Conservation (phyloP, 2,113 vertebrate species). For the Oxyruncus cristatus region DNA sequence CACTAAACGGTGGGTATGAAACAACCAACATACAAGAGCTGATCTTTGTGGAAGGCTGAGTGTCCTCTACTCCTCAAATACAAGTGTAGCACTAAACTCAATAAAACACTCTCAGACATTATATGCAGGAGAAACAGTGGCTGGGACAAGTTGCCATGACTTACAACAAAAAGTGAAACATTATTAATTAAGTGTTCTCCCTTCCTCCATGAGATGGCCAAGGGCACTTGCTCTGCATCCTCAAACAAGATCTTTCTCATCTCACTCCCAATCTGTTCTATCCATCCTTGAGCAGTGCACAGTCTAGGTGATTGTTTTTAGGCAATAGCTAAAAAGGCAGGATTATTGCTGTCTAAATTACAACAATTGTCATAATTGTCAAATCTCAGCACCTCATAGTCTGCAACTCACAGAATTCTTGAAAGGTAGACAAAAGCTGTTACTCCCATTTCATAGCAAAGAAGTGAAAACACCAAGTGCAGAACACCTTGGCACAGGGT, state of each 20-base stretch:
- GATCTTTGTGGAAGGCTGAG: not conserved
- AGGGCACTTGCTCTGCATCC: not conserved
- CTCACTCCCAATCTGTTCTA: not conserved
- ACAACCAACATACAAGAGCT: not conserved
- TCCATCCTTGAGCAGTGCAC: not conserved
- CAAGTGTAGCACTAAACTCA: not conserved
- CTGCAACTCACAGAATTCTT: not conserved
- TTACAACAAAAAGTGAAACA: not conserved
- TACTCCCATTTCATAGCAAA: not conserved
- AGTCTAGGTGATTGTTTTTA: not conserved
- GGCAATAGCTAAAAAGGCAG: not conserved
- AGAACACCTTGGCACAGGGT: not conserved
- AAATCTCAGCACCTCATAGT: not conserved
- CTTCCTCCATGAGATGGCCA: not conserved
- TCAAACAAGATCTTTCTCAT: not conserved
- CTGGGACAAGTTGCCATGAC: not conserved
- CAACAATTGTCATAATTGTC: not conserved
- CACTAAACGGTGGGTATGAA: not conserved
- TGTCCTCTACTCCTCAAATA: not conserved
- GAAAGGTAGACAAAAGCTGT: not conserved
- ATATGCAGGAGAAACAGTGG: not conserved
- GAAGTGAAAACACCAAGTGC: not conserved
- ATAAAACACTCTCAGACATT: constrained; percentile 1
- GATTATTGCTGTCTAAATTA: not conserved
- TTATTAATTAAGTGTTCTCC: not conserved